A percentile compares a stretch with the other conserved stretches of the same genome.
Evolutionary conservation across 2,888 invertebrate genomes (phyloP).

Genomic region (Callyntrura guangdongensis): DNA sequence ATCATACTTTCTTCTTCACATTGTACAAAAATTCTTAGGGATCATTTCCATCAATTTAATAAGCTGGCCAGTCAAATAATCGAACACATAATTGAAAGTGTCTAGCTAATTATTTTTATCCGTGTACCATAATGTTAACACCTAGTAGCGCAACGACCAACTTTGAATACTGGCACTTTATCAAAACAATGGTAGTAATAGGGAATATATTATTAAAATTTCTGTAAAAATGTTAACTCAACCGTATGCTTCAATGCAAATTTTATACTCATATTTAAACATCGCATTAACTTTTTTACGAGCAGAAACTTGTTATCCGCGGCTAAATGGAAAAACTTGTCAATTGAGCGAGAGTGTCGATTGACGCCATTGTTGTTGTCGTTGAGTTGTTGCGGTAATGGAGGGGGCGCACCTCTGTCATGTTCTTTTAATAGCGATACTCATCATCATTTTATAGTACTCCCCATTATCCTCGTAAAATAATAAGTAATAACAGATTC

Average conservation of each 20-base stretch:
- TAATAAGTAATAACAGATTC: background rate
- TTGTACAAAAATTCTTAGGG: too few relatives aligned
- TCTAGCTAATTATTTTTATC: too few relatives aligned
- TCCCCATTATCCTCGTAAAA: background rate
- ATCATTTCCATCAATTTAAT: too few relatives aligned
- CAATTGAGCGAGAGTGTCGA: background rate
- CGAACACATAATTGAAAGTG: too few relatives aligned
- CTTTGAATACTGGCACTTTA: too few relatives aligned
- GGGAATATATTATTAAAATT: conserved; percentile 8
- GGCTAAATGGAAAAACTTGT: conserved; percentile 25
- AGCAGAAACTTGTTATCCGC: background rate
- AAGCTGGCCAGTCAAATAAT: too few relatives aligned
- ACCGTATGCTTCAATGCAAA: background rate
- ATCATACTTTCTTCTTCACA: background rate
- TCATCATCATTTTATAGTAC: background rate
- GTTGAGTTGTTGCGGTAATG: background rate
- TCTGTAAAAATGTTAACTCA: background rate
- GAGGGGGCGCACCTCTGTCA: background rate
- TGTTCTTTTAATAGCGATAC: too few relatives aligned
- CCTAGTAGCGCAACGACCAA: too few relatives aligned
- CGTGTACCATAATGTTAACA: too few relatives aligned
- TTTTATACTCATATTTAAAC: background rate
- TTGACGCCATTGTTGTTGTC: background rate
- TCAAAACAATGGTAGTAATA: background rate
- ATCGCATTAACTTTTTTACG: conserved; percentile 19